Evolutionary conservation across 2,888 invertebrate genomes (phyloP).

Genomic region (Lissonota sp.): DNA sequence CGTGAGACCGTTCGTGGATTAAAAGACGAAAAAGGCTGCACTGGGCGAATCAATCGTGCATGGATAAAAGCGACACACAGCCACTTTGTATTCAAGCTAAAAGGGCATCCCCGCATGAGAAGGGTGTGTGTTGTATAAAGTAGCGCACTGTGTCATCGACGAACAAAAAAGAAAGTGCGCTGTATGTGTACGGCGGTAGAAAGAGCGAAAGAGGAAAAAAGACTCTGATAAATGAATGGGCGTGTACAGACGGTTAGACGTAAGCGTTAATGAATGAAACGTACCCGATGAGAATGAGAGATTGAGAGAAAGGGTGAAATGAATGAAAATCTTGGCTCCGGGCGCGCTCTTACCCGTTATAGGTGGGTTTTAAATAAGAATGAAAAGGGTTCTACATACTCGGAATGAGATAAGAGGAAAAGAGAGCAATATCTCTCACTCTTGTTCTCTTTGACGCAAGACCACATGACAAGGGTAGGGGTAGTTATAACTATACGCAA

Average conservation of each 20-base stretch:
- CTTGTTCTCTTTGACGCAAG: slow-evolving; percentile 1
- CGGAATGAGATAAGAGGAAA: slow-evolving; percentile 40
- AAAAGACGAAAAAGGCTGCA: background rate
- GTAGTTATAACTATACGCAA: background rate
- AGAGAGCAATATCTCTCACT: slow-evolving; percentile 14
- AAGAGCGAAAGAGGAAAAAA: slow-evolving; percentile 11
- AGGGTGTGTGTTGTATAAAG: background rate
- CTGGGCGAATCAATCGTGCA: too few relatives aligned
- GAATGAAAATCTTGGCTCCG: slow-evolving; percentile 46
- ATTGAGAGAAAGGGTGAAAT: slow-evolving; percentile 42
- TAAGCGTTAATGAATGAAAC: slow-evolving; percentile 53
- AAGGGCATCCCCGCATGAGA: background rate
- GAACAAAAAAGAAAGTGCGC: background rate
- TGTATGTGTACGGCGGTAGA: background rate
- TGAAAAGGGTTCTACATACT: slow-evolving; percentile 24
- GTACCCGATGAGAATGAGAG: slow-evolving; percentile 2
- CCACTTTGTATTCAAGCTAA: slow-evolving; percentile 12
- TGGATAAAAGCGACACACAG: background rate
- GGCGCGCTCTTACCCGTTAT: slow-evolving; percentile 14
- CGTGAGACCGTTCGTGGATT: slow-evolving; percentile 5
- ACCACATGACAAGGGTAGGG: slow-evolving; percentile 56
- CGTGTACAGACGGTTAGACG: slow-evolving; percentile 19
- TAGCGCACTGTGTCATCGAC: slow-evolving; percentile 57
- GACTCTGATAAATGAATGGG: slow-evolving; percentile 48
- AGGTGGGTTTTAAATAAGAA: slow-evolving; percentile 54